These are phyloP conservation scores for Agrilus planipennis DNA, from an alignment of 1,140 invertebrate genomes.

Conservation along the genomic window DNA sequence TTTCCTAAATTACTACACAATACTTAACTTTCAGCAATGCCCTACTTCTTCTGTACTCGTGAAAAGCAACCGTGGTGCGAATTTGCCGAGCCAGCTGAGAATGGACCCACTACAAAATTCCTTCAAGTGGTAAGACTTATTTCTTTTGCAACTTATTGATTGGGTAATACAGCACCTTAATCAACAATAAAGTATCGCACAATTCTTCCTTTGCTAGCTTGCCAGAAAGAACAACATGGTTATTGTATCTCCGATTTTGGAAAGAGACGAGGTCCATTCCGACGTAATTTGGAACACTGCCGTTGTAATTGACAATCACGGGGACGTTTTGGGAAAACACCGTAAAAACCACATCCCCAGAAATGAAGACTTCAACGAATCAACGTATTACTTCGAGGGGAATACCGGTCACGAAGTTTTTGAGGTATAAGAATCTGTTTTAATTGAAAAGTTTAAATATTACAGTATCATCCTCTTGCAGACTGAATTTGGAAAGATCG, in stretches of 20 bases:
- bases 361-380: conserved; percentile 97
- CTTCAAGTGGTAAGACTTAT: conserved; percentile 49
- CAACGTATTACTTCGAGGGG: conserved; percentile 96
- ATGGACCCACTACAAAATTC: conserved; percentile 76
- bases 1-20: too few species aligned
- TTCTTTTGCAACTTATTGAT: too few species aligned
- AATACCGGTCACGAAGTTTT: conserved; percentile 95
- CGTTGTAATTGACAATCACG: conserved; percentile 83
- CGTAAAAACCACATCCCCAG: conserved; percentile 98
- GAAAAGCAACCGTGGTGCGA: conserved; percentile 96
- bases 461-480: conserved; percentile 20
- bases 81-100: conserved; percentile 84
- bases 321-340: conserved; percentile 84
- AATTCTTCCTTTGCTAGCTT: too few species aligned
- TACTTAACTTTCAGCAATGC: conserved; percentile 72
- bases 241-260: conserved; percentile 90
- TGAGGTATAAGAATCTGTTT: conserved; percentile 42
- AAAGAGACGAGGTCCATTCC: conserved; percentile 74
- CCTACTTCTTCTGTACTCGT: conserved; percentile 95
- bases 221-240: conserved; percentile 87
- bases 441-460: too few species aligned
- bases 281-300: conserved; percentile 95
- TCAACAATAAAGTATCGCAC: too few species aligned
- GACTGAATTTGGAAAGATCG: conserved; percentile 78
- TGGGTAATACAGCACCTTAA: too few species aligned